phyloP scores from a whole-genome alignment of 1,140 invertebrate genomes.

The Drosophila suzukii region DNA sequence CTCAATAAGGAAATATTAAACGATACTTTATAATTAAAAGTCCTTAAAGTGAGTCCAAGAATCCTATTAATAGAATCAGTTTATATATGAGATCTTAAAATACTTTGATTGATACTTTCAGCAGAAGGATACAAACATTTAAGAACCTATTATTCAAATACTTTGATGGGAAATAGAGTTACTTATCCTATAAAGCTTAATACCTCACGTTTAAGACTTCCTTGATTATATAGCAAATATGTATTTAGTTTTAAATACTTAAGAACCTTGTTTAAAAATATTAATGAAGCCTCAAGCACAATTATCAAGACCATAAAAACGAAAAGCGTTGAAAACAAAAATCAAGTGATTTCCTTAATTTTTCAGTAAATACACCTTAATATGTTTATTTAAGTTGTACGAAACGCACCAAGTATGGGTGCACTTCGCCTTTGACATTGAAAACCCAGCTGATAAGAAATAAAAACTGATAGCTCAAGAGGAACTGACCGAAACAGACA shows the following conservation, averaged over 20 bases:
- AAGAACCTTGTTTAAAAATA: background rate
- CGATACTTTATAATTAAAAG: slow-evolving; percentile 3
- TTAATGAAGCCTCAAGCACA: background rate
- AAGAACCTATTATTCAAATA: background rate
- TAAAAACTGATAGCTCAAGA: slow-evolving; percentile 19
- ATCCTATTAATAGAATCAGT: background rate
- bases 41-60: background rate
- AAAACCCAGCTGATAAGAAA: slow-evolving; percentile 27
- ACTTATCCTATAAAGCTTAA: no score
- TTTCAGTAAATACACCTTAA: background rate
- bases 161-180: background rate
- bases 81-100: background rate
- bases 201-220: background rate
- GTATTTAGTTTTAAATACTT: no score
- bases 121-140: no score
- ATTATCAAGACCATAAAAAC: background rate
- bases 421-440: slow-evolving; percentile 33
- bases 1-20: slow-evolving; percentile 26
- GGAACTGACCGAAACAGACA: slow-evolving; percentile 30
- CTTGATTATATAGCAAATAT: background rate
- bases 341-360: background rate
- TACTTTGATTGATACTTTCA: no score
- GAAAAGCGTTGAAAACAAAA: background rate
- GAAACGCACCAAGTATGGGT: slow-evolving; percentile 8
- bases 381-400: background rate